phyloP scores from a whole-genome alignment of 2,113 vertebrate genomes.

The Ophthalmolycus amberensis region DNA sequence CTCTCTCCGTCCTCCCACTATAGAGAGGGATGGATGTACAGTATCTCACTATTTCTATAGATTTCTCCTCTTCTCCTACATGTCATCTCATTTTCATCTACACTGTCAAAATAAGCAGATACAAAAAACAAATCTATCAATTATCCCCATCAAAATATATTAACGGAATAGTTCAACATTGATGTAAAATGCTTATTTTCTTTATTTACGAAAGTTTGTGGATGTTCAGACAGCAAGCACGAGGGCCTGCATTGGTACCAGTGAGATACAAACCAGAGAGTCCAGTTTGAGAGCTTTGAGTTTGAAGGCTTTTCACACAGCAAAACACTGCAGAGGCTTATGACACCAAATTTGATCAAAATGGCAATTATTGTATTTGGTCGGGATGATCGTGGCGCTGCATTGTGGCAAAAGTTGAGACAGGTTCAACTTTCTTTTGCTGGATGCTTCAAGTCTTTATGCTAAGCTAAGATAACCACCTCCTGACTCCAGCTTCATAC shows the following conservation, averaged over 20 bases:
- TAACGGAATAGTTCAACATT: neutral
- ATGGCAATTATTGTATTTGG: neutral
- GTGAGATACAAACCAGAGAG: neutral
- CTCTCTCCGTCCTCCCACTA: slow-evolving; percentile 12
- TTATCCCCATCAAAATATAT: neutral
- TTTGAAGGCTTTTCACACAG: neutral
- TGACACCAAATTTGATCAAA: neutral
- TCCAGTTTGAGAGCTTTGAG: neutral
- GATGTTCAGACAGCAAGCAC: neutral
- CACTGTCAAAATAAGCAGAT: neutral
- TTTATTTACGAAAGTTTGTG: neutral
- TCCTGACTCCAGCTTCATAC: neutral
- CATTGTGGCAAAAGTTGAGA: neutral
- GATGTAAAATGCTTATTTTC: neutral
- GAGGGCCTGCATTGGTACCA: neutral
- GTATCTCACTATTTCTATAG: slow-evolving; percentile 19
- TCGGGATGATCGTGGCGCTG: neutral
- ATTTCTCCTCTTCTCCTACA: slow-evolving; percentile 5
- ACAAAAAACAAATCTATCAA: neutral
- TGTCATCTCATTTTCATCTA: slow-evolving; percentile 5
- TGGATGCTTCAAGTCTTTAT: neutral
- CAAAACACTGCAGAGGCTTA: neutral
- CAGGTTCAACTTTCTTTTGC: neutral
- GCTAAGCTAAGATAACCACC: neutral
- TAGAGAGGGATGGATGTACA: neutral